Evolutionary conservation across 2,888 invertebrate genomes (phyloP), one percentile per base, ranked within the genome.

Genomic region (Cataglyphis cursor): DNA sequence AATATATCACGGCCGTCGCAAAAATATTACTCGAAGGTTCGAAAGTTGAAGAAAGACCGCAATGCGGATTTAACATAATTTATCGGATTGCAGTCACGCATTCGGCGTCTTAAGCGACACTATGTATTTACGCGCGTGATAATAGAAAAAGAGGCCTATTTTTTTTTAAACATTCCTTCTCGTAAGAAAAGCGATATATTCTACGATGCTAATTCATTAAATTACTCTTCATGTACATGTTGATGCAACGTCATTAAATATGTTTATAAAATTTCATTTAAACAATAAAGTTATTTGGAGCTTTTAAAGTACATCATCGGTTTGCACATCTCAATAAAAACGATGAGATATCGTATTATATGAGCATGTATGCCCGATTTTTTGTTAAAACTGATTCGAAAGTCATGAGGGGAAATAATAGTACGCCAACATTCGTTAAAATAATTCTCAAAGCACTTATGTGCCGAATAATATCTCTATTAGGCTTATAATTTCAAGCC

Each of bases 191-290:
- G 44, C 68, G 54, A 76, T 76, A 76, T 57, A 54, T 9, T 76
- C 54, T 76, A 76, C n/a, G n/a, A 76, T 41, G 38, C 54, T 76
- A 68, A 68, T 76, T 76, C 68, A 28, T 76, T 76, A 76, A 76
- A 76, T 76, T 76, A 80, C 72, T 80, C 72, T 72, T 80, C 78
- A 44, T 72, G 57, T 78, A 57, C 78, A 72, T 59, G 44, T 72
- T 72, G 59, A 59, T 80, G 73, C 73, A 72, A 80, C 57, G 57
- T 80, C 12, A 57, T 78, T 72, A 80, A 80, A 59, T 70, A 72
- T 80, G 73, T 80, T 80, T 80, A 80, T 59, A 80, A 80, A 80
- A 59, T 80, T 80, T 72, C 57, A 78, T 80, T 72, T 72, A 72
- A 80, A 80, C 41, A 72, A 72, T 68, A 76, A 68, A 54, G 70